phyloP scores from a whole-genome alignment of 2,888 invertebrate genomes.

The Macropis europaea region DNA sequence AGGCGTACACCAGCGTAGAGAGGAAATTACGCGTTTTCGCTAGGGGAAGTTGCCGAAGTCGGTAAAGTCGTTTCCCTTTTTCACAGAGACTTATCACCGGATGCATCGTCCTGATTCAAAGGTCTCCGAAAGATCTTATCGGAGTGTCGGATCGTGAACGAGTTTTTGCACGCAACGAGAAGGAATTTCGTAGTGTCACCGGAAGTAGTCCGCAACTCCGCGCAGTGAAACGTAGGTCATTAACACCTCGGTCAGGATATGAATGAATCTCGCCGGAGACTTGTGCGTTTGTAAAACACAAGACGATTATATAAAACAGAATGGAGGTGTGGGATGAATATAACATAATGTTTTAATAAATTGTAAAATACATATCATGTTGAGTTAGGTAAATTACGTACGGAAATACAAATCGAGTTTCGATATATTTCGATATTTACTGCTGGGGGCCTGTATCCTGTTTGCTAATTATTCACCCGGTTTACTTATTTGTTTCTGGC shows the following conservation, averaged over 20 bases:
- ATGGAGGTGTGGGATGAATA: slow-evolving; percentile 31
- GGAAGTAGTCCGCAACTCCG: slow-evolving; percentile 18
- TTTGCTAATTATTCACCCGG: slow-evolving; percentile 4
- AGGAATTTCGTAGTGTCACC: slow-evolving; percentile 31
- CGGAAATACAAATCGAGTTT: slow-evolving; percentile 8
- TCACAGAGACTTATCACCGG: slow-evolving; percentile 39
- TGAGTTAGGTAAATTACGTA: slow-evolving; percentile 31
- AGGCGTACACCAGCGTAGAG: too few species aligned
- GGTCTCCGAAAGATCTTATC: slow-evolving; percentile 59
- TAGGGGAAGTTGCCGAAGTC: background rate
- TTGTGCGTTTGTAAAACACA: slow-evolving; percentile 22
- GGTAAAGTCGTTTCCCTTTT: background rate
- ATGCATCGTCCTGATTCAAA: slow-evolving; percentile 51
- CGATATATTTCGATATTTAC: slow-evolving; percentile 28
- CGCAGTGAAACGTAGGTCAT: slow-evolving; percentile 30
- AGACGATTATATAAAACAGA: slow-evolving; percentile 25
- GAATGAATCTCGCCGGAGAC: slow-evolving; percentile 41
- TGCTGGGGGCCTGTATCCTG: slow-evolving; percentile 14
- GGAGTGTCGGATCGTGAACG: slow-evolving; percentile 32
- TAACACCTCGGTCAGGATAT: slow-evolving; percentile 41
- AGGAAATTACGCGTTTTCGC: too few species aligned
- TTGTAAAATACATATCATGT: slow-evolving; percentile 34
- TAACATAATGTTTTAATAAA: slow-evolving; percentile 34
- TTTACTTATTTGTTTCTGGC: background rate
- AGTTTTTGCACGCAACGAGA: slow-evolving; percentile 37